Percentiles rank a stretch among this genome's conserved stretches.
phyloP scores from a whole-genome alignment of 2,113 vertebrate genomes.

The Odontophorus gujanensis region DNA sequence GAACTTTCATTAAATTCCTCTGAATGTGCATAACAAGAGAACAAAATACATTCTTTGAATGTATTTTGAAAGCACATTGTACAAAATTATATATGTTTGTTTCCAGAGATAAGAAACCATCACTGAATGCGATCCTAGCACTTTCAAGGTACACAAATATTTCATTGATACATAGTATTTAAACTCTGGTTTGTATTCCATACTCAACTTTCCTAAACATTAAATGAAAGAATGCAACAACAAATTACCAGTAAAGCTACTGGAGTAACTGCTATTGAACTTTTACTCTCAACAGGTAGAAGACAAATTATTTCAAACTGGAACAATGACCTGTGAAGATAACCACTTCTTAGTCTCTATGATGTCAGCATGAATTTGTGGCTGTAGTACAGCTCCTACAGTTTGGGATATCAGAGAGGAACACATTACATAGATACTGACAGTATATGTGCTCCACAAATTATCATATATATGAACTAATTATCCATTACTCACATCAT shows the following conservation, averaged over 20 bases:
- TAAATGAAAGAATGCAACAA: not conserved
- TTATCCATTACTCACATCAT: not conserved
- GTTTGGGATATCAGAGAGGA: not conserved
- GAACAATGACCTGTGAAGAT: not conserved
- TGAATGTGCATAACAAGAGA: not conserved
- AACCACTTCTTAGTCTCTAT: not conserved
- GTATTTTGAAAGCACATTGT: not conserved
- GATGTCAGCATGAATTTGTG: not conserved
- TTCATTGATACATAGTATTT: not conserved
- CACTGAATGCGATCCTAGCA: not conserved
- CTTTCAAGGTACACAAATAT: not conserved
- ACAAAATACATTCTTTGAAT: not conserved
- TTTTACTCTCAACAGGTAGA: not conserved
- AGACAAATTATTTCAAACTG: not conserved
- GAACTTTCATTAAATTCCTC: not conserved
- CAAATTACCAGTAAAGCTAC: not conserved
- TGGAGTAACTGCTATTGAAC: not conserved
- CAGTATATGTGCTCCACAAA: not conserved
- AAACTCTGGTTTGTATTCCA: too few relatives aligned
- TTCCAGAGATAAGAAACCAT: not conserved
- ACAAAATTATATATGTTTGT: not conserved
- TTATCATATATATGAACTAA: not conserved
- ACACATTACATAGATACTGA: not conserved
- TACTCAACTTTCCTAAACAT: not conserved
- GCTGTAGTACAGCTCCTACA: not conserved